Percentiles rank a stretch among this genome's conserved stretches.
phyloP scores from a whole-genome alignment of 2,888 invertebrate genomes.

The Lordiphosa fenestrarum region DNA sequence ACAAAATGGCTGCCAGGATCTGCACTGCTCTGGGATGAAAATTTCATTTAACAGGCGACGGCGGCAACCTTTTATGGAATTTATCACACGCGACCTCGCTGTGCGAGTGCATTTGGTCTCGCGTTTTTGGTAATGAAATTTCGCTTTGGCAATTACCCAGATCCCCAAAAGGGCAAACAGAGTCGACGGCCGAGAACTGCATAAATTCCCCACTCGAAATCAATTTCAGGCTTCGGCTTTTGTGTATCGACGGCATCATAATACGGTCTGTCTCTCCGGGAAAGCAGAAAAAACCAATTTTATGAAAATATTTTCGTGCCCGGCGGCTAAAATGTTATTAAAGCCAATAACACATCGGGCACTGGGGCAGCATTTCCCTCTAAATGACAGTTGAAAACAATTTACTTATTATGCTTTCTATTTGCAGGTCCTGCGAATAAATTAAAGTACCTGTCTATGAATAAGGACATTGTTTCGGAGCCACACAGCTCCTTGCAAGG shows the following conservation, averaged over 20 bases:
- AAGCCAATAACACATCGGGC: constrained; percentile 58
- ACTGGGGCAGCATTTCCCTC: constrained; percentile 18
- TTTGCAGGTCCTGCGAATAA: constrained; percentile 93
- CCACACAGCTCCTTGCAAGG: constrained; percentile 90
- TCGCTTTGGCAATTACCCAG: constrained; percentile 53
- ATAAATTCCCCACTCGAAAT: constrained; percentile 44
- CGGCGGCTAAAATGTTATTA: constrained; percentile 65
- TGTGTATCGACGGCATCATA: constrained; percentile 22
- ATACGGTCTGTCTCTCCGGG: constrained; percentile 4
- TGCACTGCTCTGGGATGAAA: constrained; percentile 49
- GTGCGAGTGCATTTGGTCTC: constrained; percentile 25
- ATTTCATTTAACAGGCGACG: constrained; percentile 47
- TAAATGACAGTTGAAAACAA: not conserved
- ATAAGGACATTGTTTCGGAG: constrained; percentile 94
- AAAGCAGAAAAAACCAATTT: constrained; percentile 25
- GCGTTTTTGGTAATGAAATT: constrained; percentile 62
- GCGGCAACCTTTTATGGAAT: constrained; percentile 62
- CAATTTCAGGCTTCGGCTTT: constrained; percentile 43
- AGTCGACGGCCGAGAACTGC: constrained; percentile 27
- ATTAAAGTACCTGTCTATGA: constrained; percentile 92
- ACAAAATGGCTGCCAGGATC: constrained; percentile 60
- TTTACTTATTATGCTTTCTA: not conserved
- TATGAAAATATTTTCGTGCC: constrained; percentile 56
- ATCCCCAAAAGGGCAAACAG: constrained; percentile 22
- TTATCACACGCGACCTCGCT: constrained; percentile 54